Conservation (phyloP, 1,140 invertebrate species). For the Lepidurus arcticus region DNA sequence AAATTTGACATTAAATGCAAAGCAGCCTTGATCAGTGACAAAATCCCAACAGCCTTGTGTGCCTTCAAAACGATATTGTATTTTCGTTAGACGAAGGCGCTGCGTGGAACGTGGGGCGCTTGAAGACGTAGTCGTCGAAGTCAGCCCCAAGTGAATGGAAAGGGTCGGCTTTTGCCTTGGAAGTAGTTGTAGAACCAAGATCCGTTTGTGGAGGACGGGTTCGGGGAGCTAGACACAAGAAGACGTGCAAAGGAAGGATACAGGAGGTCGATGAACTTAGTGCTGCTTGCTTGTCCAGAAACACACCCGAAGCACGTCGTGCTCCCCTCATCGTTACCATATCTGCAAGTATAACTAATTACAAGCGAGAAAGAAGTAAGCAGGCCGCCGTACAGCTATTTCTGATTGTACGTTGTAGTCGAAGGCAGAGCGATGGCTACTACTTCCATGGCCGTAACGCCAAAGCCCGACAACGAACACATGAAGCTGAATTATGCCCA, state of each 20-base stretch:
- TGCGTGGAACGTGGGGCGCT: slow-evolving; percentile 16
- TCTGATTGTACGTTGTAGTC: background rate
- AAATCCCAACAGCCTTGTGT: background rate
- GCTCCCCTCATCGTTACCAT: background rate
- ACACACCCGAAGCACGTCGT: slow-evolving; percentile 12
- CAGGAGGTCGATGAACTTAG: background rate
- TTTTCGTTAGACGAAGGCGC: background rate
- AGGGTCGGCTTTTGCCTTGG: slow-evolving; percentile 7
- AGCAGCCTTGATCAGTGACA: background rate
- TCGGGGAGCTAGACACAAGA: background rate
- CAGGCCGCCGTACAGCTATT: background rate
- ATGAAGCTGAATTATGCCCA: slow-evolving; percentile 30
- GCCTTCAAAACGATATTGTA: background rate
- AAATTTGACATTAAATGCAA: background rate
- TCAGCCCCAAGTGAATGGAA: background rate
- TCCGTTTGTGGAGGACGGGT: slow-evolving; percentile 10
- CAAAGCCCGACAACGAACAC: background rate
- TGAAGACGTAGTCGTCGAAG: slow-evolving; percentile 17
- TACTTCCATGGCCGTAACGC: background rate
- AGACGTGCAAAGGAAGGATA: slow-evolving; percentile 13
- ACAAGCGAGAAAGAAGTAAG: background rate
- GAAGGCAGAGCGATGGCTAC: background rate
- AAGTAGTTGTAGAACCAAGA: slow-evolving; percentile 7
- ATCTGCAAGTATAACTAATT: slow-evolving; percentile 8
- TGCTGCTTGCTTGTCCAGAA: slow-evolving; percentile 13